Evolutionary conservation across 2,888 invertebrate genomes (phyloP), one percentile per base, ranked within the genome.

Genomic region (Dolomedes plantarius): DNA sequence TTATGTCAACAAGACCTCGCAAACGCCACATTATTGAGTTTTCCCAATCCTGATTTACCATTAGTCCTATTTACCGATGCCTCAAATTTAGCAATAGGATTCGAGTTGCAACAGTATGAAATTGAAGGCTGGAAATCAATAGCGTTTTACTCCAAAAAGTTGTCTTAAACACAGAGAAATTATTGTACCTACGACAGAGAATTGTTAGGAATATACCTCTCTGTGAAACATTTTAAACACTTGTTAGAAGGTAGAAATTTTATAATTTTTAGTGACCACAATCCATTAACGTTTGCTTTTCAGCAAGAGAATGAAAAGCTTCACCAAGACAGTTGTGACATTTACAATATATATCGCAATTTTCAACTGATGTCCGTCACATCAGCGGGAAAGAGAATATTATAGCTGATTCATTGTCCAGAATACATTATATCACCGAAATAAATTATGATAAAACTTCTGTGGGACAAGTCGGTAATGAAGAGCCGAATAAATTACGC

Each of bases 101-200:
- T 88, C 0, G 89, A 87, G 0, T 73, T 90, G 5, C 89, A 90
- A n/a, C 90, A 90, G 67, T 50, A 27, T 0, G 69, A 67, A 11
- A 67, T 71, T 0, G 75, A 71, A 1, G 50, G 1, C 0, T 90
- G 90, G 90, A 65, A 65, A 68, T 41, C 71, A 39, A 32, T 71
- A 16, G 41, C 73, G 0, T 86, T 86, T 29, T 69, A n/a, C 19
- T 86, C 73, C 0, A 62, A 41, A 46, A 71, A 72, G 16, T 39
- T 80, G 11, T 36, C 36, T 13, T 19, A 36, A 16, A 9, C 67
- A 0, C 46, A 65, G n/a, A 82, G 27, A 67, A 23, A 1, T 0
- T 76, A 76, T 23, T 76, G 32, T 32, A 76, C 46, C 16, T 76
- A 76, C 32, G 67, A 67, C 31, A 19, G 31, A 28, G 16, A 76